These are phyloP conservation scores for Pseudotriccus pelzelni DNA, from an alignment of 2,797 vertebrate species.

Conservation along the genomic window DNA sequence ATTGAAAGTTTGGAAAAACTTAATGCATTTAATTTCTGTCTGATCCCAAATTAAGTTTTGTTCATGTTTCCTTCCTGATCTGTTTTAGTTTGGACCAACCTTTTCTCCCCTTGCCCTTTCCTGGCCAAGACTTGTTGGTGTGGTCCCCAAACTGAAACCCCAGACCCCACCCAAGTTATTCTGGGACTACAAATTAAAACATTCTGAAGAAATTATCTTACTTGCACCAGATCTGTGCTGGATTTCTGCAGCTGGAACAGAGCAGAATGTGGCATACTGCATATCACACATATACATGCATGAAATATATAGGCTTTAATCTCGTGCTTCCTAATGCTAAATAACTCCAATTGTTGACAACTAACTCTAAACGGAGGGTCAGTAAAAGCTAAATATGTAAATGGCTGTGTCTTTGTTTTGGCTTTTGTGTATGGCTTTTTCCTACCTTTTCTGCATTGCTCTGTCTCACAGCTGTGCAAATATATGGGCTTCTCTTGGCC, in stretches of 20 bases:
- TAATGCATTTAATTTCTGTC: background rate
- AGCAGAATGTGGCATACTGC: background rate
- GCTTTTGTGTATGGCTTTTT: background rate
- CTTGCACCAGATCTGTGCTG: fast-evolving
- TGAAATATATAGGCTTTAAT: background rate
- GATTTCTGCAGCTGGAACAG: background rate
- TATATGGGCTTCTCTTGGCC: background rate
- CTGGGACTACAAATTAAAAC: background rate
- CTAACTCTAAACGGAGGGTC: background rate
- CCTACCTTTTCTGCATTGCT: background rate
- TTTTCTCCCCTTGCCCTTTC: background rate
- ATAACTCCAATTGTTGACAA: background rate
- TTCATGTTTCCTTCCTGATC: background rate
- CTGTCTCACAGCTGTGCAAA: background rate
- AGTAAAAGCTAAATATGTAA: background rate
- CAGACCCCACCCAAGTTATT: background rate
- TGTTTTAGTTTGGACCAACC: background rate
- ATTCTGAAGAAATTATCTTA: background rate
- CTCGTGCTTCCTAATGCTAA: background rate
- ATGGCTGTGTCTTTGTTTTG: background rate
- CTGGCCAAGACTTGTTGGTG: background rate
- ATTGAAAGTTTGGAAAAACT: background rate
- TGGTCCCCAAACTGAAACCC: background rate
- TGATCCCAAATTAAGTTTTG: background rate
- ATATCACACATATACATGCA: background rate